Conservation (phyloP, 1,140 invertebrate genomes). For the Brachionus asplanchnoidis region DNA sequence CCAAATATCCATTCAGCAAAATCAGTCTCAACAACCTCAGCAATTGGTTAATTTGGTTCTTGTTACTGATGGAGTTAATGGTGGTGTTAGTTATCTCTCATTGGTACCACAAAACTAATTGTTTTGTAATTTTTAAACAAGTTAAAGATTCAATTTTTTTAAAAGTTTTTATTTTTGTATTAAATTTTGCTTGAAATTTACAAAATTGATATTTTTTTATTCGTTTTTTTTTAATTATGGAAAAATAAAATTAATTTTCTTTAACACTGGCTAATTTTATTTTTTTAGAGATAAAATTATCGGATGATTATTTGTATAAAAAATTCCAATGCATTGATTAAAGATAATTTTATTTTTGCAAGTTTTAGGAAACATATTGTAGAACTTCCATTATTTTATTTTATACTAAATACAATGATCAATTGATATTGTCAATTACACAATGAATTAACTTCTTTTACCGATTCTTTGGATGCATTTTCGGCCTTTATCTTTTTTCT, state of each 20-base stretch:
- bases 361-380: too few species aligned
- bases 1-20: not conserved
- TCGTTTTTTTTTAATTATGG: not conserved
- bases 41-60: constrained; percentile 31
- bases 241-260: not conserved
- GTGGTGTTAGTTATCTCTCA: constrained; percentile 30
- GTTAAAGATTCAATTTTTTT: not conserved
- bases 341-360: too few species aligned
- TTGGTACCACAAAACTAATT: constrained; percentile 17
- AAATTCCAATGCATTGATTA: too few species aligned
- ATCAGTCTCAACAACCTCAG: constrained; percentile 21
- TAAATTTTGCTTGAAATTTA: not conserved
- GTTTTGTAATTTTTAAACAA: not conserved
- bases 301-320: too few species aligned
- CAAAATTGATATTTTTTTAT: not conserved
- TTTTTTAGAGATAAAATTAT: not conserved
- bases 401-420: too few species aligned
- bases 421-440: too few species aligned
- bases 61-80: constrained; percentile 38
- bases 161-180: not conserved
- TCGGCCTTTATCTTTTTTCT: too few species aligned
- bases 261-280: not conserved
- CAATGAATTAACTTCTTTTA: too few species aligned
- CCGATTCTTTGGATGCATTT: too few species aligned
- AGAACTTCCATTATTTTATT: too few species aligned